Percentiles rank a stretch among this genome's conserved stretches.
Evolutionary conservation across 2,797 vertebrate species (phyloP).

Genomic region (Telmatherina bonti): DNA sequence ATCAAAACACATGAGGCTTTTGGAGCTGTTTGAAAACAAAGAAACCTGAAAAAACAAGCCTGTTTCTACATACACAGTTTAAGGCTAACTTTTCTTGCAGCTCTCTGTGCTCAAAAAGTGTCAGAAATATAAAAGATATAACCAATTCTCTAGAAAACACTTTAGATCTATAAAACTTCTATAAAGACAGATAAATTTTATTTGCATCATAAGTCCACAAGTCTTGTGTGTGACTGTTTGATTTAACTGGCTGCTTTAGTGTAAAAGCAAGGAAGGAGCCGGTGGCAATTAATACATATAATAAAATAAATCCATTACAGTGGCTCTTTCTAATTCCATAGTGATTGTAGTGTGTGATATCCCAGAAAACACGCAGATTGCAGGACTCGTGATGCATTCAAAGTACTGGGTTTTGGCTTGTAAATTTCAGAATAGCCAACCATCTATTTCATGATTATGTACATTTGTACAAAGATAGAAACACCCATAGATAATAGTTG

Average conservation of each 20-base stretch:
- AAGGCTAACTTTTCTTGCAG: not conserved
- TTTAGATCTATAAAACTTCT: not conserved
- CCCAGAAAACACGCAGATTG: not conserved
- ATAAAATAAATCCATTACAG: not conserved
- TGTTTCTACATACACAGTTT: not conserved
- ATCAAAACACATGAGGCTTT: not conserved
- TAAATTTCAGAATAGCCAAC: slow-evolving; percentile 19
- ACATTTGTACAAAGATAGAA: not conserved
- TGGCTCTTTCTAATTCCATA: not conserved
- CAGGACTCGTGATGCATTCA: not conserved
- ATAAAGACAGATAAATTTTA: not conserved
- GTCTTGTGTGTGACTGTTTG: slow-evolving; percentile 20
- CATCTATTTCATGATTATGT: slow-evolving; percentile 4
- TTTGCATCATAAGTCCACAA: not conserved
- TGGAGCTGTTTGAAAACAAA: not conserved
- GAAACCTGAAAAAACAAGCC: not conserved
- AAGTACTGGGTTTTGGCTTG: not conserved
- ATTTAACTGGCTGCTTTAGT: slow-evolving; percentile 27
- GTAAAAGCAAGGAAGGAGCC: not conserved
- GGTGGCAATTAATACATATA: not conserved
- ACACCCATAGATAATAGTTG: slow-evolving; percentile 8
- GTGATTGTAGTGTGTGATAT: not conserved
- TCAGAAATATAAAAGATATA: too few relatives aligned
- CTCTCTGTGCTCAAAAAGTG: not conserved
- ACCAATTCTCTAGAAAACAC: not conserved